Evolutionary conservation across 2,113 vertebrate genomes (phyloP).

Genomic region (Cryptotis parvus): DNA sequence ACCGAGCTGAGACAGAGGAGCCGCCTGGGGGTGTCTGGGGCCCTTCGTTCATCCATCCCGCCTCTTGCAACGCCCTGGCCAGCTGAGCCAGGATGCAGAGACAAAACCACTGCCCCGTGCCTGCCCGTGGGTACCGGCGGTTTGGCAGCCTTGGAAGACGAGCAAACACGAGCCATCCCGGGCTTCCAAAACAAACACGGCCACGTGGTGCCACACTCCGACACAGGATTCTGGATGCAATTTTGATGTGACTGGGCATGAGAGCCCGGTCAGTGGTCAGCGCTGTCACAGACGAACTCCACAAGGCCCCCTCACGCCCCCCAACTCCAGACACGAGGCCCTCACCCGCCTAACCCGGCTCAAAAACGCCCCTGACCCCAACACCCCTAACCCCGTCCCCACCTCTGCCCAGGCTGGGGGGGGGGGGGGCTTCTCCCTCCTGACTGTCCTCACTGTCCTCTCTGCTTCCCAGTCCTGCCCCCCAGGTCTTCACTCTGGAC

Average conservation of each 20-base stretch:
- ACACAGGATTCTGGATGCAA: constrained; percentile 44
- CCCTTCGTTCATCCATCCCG: not conserved
- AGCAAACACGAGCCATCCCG: constrained; percentile 63
- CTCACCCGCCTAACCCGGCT: not conserved
- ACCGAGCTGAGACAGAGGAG: too few relatives aligned
- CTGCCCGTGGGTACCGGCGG: not conserved
- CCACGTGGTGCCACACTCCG: constrained; percentile 65
- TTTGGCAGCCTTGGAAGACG: constrained; percentile 54
- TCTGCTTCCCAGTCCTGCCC: not conserved
- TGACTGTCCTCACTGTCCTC: not conserved
- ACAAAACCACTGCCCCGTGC: constrained; percentile 54
- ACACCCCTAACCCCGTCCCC: not conserved
- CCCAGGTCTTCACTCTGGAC: not conserved
- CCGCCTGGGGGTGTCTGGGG: too few relatives aligned
- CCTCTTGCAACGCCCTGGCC: not conserved
- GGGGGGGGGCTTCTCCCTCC: not conserved
- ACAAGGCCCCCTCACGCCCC: not conserved
- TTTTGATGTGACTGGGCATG: constrained; percentile 16
- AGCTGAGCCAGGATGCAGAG: not conserved
- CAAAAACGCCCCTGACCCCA: too few relatives aligned
- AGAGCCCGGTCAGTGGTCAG: not conserved
- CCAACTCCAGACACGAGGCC: not conserved
- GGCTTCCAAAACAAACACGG: constrained; percentile 80
- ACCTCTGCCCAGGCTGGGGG: not conserved
- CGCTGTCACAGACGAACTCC: not conserved